phyloP scores from a whole-genome alignment of 1,140 invertebrate genomes.

The Acromyrmex echinatior region DNA sequence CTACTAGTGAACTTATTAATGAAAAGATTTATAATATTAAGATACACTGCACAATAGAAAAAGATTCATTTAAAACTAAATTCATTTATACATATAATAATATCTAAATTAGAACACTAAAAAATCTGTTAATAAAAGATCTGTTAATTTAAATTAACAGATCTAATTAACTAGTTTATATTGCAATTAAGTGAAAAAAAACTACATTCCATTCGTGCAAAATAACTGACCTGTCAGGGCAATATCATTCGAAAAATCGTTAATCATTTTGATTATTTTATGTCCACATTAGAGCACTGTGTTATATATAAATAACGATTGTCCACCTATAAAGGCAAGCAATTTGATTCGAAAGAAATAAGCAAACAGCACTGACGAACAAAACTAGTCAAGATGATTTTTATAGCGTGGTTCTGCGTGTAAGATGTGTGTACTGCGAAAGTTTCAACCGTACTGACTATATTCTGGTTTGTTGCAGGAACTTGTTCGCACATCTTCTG shows the following conservation, averaged over 20 bases:
- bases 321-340: background rate
- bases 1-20: too few relatives aligned
- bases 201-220: background rate
- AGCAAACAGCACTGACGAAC: too few relatives aligned
- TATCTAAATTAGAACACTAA: too few relatives aligned
- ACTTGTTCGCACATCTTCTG: background rate
- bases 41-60: too few relatives aligned
- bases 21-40: too few relatives aligned
- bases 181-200: background rate
- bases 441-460: background rate
- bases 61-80: too few relatives aligned
- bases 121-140: background rate
- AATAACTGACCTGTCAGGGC: slow-evolving; percentile 30
- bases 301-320: background rate
- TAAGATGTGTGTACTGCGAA: background rate
- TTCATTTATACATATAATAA: too few relatives aligned
- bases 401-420: background rate
- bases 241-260: background rate
- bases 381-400: background rate
- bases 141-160: too few relatives aligned
- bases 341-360: background rate
- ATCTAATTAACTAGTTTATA: too few relatives aligned
- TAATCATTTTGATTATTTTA: slow-evolving; percentile 5
- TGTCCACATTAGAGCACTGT: background rate
- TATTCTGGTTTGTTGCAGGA: background rate